Evolutionary conservation across 1,140 invertebrate species (phyloP), one percentile per base, ranked within the genome.

Genomic region (Procambarus clarkii): DNA sequence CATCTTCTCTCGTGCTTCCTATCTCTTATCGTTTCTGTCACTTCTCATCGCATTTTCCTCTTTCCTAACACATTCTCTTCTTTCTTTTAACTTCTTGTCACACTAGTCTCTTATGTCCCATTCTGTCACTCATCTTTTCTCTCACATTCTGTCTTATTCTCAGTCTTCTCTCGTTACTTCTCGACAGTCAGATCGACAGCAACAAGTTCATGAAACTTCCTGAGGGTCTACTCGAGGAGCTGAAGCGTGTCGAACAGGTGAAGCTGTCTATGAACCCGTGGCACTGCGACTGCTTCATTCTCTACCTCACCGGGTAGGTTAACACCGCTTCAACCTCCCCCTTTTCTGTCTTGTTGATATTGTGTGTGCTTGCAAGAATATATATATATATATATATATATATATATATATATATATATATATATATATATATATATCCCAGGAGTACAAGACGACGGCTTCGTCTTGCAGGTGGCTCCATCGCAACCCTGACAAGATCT

Each of bases 251-350:
- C 74, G 95, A 96, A 4, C 96, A 97, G 82, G 95, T 98, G 0
- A 97, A 97, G 94, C 94, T 98, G 34, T 96, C 96, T 1, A 97
- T 97, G 92, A 98, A 98, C 94, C 97, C 97, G 0, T 98, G 97
- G 97, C 97, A 97, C 93, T 98, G 97, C 93, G 97, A 98, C 93
- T 98, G 97, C 93, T 96, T 96, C 71, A 96, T 97, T 9, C 94
- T 97, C 0, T 98, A 98, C 94, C 95, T 98, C 84, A 95, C 96
- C 0, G 95, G 94, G 94, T 97, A 96, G 95, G 94, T 96, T n/a
- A n/a, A n/a, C n/a, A n/a, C n/a, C n/a, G n/a, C n/a, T n/a, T n/a
- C n/a, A n/a, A n/a, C n/a, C n/a, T n/a, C n/a, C n/a, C n/a, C n/a
- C n/a, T n/a, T n/a, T n/a, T n/a, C n/a, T n/a, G n/a, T n/a, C n/a